Percentiles rank a stretch among this genome's conserved stretches.
These are phyloP conservation scores for Apis dorsata DNA, from an alignment of 1,140 invertebrate species.

Conservation along the genomic window DNA sequence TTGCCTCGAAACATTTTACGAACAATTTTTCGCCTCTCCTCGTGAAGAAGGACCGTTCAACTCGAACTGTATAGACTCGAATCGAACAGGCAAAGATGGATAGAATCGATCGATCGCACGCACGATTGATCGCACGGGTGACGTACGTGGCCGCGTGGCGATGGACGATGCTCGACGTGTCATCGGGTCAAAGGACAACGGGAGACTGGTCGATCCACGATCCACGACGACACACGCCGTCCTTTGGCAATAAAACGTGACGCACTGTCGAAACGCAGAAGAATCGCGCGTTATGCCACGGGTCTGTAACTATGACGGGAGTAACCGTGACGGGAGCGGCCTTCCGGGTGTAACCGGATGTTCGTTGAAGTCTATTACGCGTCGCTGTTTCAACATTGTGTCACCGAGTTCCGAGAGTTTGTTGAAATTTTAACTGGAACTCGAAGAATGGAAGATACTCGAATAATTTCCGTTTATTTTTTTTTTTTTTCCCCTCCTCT, in stretches of 20 bases:
- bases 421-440: slow-evolving; percentile 23
- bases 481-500: too few species aligned
- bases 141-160: not conserved
- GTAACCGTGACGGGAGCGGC: slow-evolving; percentile 74
- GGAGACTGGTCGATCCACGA: slow-evolving; percentile 64
- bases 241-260: slow-evolving; percentile 65
- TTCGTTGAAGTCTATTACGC: slow-evolving; percentile 60
- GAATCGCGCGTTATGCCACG: slow-evolving; percentile 57
- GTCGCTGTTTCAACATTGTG: slow-evolving; percentile 33
- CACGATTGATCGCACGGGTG: not conserved
- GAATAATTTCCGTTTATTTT: not conserved
- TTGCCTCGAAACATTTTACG: too few species aligned
- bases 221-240: slow-evolving; percentile 1
- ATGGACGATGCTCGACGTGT: slow-evolving; percentile 28
- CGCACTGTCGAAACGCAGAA: slow-evolving; percentile 65
- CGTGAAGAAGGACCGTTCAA: too few species aligned
- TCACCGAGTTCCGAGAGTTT: slow-evolving; percentile 5
- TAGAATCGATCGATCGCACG: not conserved
- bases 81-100: too few species aligned
- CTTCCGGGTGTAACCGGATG: slow-evolving; percentile 76
- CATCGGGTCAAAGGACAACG: slow-evolving; percentile 63
- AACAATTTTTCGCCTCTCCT: too few species aligned
- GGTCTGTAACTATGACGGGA: slow-evolving; percentile 68
- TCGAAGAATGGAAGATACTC: slow-evolving; percentile 5
- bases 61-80: too few species aligned